Evolutionary conservation across 2,797 vertebrate species (phyloP).

Genomic region (Meriones psammophilus): DNA sequence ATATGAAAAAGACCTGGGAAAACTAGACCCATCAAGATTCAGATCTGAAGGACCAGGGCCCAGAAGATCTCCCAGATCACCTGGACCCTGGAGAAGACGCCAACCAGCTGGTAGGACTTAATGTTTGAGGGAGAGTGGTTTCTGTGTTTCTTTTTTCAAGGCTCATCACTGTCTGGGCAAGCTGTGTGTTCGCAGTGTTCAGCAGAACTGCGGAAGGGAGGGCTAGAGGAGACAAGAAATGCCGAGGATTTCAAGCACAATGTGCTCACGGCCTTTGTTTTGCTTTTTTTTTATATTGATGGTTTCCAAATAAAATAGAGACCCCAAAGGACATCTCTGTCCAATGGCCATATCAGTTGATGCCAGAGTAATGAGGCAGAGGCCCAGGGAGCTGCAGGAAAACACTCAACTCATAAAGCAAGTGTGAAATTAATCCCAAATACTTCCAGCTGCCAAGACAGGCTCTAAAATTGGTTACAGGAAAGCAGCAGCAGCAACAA

Average conservation of each 20-base stretch:
- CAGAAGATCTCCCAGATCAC: constrained; percentile 74
- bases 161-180: constrained; percentile 65
- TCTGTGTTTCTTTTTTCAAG: constrained; percentile 44
- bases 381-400: constrained; percentile 88
- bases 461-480: constrained; percentile 80
- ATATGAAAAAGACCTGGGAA: constrained; percentile 65
- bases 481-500: constrained; percentile 70
- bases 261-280: constrained; percentile 84
- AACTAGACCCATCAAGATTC: constrained; percentile 66
- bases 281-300: constrained; percentile 75
- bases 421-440: constrained; percentile 83
- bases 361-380: constrained; percentile 93
- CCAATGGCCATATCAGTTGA: constrained; percentile 90
- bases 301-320: constrained; percentile 87
- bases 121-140: not conserved
- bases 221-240: constrained; percentile 82
- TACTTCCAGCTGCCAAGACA: constrained; percentile 74
- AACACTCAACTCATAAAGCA: constrained; percentile 77
- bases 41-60: constrained; percentile 30
- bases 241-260: constrained; percentile 81
- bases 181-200: constrained; percentile 72
- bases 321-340: constrained; percentile 87
- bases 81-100: constrained; percentile 56
- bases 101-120: constrained; percentile 79
- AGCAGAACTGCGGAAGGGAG: constrained; percentile 71